phyloP scores from a whole-genome alignment of 2,888 invertebrate species.

The Caradrina clavipalpis region DNA sequence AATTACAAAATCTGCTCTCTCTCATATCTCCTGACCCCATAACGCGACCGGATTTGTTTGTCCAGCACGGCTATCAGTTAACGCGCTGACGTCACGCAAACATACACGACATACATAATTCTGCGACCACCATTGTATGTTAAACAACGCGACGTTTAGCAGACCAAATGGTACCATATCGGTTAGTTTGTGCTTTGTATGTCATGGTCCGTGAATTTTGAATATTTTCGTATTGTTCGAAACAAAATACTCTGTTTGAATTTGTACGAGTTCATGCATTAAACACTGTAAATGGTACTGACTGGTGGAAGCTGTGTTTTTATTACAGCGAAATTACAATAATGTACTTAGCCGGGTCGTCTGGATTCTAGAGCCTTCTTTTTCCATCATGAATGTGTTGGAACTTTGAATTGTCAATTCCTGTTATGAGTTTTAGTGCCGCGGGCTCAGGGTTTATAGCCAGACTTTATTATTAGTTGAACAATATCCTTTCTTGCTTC shows the following conservation, averaged over 20 bases:
- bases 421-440: slow-evolving; percentile 25
- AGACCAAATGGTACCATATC: slow-evolving; percentile 56
- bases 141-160: slow-evolving; percentile 48
- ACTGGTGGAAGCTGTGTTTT: slow-evolving; percentile 23
- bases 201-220: slow-evolving; percentile 57
- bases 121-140: slow-evolving; percentile 57
- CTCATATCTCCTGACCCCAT: slow-evolving; percentile 39
- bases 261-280: slow-evolving; percentile 34
- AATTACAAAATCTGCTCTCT: slow-evolving; percentile 39
- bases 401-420: slow-evolving; percentile 29
- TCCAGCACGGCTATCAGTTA: slow-evolving; percentile 47
- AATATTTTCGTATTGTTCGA: slow-evolving; percentile 53
- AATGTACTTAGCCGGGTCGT: slow-evolving; percentile 8
- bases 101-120: slow-evolving; percentile 59
- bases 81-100: slow-evolving; percentile 51
- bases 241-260: slow-evolving; percentile 39
- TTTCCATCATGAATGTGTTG: slow-evolving; percentile 20
- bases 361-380: slow-evolving; percentile 6
- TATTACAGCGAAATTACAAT: slow-evolving; percentile 24
- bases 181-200: slow-evolving; percentile 48
- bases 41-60: slow-evolving; percentile 54
- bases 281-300: slow-evolving; percentile 20
- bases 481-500: slow-evolving; percentile 22
- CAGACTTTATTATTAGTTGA: slow-evolving; percentile 36
- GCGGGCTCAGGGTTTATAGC: slow-evolving; percentile 22